These are phyloP conservation scores for Panurus biarmicus DNA, from an alignment of 2,113 vertebrate genomes.

Conservation along the genomic window DNA sequence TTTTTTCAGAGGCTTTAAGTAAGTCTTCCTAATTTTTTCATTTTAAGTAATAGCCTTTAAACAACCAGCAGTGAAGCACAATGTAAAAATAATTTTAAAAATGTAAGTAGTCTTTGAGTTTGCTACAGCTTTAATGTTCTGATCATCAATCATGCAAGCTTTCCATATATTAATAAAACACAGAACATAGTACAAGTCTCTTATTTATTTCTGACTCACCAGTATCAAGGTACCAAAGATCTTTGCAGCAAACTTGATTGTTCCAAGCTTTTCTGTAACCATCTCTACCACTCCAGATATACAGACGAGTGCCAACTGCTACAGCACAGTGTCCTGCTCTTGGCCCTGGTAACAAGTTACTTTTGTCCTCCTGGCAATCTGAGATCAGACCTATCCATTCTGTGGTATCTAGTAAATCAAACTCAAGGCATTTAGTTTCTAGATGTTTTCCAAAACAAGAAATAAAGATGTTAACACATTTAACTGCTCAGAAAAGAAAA, in stretches of 20 bases:
- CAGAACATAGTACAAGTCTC: neutral
- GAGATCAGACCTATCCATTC: constrained; percentile 80
- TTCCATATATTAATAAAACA: neutral
- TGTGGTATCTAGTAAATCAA: constrained; percentile 78
- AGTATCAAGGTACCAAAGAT: constrained; percentile 98
- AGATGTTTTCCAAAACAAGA: neutral
- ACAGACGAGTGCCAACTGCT: constrained; percentile 86
- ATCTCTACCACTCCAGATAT: constrained; percentile 95
- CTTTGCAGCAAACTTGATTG: constrained; percentile 97
- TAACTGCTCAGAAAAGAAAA: neutral
- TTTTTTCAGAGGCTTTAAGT: neutral
- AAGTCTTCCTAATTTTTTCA: neutral
- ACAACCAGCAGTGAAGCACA: neutral
- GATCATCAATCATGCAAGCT: neutral
- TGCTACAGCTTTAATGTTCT: neutral
- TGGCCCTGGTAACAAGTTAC: constrained; percentile 78
- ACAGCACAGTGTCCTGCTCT: constrained; percentile 90
- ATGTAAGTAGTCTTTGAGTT: neutral
- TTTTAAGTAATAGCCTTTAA: neutral
- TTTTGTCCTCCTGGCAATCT: constrained; percentile 79
- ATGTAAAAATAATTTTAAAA: neutral
- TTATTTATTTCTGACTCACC: constrained; percentile 75
- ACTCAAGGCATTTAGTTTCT: neutral
- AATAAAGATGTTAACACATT: neutral
- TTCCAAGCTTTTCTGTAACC: constrained; percentile 91